phyloP scores from a whole-genome alignment of 2,113 vertebrate genomes.

The Chascanopsetta lugubris region DNA sequence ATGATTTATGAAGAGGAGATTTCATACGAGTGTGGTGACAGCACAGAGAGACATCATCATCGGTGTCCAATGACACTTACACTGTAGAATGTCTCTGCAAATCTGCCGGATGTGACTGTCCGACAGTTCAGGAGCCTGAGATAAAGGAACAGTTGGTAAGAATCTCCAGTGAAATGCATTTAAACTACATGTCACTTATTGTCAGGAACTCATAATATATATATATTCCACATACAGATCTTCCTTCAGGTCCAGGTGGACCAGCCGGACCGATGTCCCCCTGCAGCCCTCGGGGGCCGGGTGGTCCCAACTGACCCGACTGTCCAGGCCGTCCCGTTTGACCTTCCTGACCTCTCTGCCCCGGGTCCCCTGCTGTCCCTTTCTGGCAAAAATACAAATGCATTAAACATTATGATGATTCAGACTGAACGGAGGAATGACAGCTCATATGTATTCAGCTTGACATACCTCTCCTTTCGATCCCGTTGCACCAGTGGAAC shows the following conservation, averaged over 20 bases:
- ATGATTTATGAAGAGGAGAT: constrained; percentile 20
- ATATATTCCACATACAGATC: constrained; percentile 83
- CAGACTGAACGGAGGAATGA: no score
- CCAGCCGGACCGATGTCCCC: constrained; percentile 86
- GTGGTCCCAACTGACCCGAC: constrained; percentile 82
- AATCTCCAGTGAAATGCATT: not conserved
- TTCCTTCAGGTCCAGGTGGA: constrained; percentile 87
- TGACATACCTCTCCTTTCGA: constrained; percentile 88
- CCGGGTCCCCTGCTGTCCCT: constrained; percentile 90
- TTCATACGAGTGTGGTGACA: not conserved
- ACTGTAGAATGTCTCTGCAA: constrained; percentile 90
- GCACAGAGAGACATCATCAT: constrained; percentile 15
- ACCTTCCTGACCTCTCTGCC: constrained; percentile 84
- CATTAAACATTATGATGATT: constrained; percentile 42
- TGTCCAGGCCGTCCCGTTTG: constrained; percentile 87
- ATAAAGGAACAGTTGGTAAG: not conserved
- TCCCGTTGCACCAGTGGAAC: constrained; percentile 83
- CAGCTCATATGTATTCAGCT: constrained; percentile 12
- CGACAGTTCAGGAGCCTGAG: constrained; percentile 88
- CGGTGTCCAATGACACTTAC: constrained; percentile 79
- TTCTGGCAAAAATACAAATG: constrained; percentile 82
- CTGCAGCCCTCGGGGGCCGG: constrained; percentile 83
- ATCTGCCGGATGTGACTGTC: constrained; percentile 93
- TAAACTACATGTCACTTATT: constrained; percentile 2
- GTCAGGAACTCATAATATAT: not conserved